Conservation (phyloP, 2,113 vertebrate genomes). For the Ploceus nigricollis region DNA sequence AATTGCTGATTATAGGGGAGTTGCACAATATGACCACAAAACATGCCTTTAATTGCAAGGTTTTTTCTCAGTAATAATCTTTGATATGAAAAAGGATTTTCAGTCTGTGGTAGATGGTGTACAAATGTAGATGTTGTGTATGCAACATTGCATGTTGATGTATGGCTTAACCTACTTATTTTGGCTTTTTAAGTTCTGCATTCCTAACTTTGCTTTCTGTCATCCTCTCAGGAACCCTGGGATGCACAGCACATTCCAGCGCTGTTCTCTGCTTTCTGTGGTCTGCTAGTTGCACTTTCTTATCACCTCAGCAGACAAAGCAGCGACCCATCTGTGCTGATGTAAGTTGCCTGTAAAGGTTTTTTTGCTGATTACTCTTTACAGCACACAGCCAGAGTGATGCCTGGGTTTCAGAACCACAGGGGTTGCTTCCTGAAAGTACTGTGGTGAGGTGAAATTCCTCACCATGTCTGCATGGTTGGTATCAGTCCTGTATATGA, state of each 20-base stretch:
- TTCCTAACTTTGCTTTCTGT: conserved; percentile 38
- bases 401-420: not conserved
- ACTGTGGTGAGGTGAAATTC: not conserved
- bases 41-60: not conserved
- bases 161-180: not conserved
- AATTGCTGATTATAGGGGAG: not conserved
- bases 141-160: not conserved
- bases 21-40: not conserved
- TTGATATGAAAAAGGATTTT: not conserved
- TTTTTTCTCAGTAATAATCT: not conserved
- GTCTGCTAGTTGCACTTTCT: conserved; percentile 89
- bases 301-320: conserved; percentile 97
- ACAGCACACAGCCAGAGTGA: not conserved
- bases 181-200: not conserved
- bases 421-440: not conserved
- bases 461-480: not conserved
- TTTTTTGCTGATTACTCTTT: not conserved
- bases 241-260: conserved; percentile 93
- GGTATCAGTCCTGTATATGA: not conserved
- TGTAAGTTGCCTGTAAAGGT: conserved; percentile 76
- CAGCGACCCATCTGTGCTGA: conserved; percentile 89
- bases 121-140: not conserved
- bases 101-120: not conserved
- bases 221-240: conserved; percentile 86
- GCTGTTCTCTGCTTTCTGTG: conserved; percentile 93